Evolutionary conservation across 2,113 vertebrate genomes (phyloP).

Genomic region (Ammodramus savannarum): DNA sequence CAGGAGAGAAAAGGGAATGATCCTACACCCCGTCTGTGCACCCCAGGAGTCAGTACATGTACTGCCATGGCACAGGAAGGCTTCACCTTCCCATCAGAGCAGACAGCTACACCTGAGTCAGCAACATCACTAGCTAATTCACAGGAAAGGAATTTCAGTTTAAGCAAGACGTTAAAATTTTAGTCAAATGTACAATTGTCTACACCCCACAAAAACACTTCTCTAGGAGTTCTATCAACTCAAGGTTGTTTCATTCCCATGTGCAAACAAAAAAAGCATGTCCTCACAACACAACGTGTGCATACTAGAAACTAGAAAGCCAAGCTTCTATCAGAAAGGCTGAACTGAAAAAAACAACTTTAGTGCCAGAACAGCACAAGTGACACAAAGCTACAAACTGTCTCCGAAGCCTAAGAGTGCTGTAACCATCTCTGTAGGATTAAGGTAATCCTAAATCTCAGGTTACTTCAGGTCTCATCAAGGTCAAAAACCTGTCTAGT

Average conservation of each 20-base stretch:
- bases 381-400: neutral
- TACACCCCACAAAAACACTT: neutral
- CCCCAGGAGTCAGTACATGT: neutral
- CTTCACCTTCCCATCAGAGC: neutral
- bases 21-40: neutral
- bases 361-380: neutral
- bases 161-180: neutral
- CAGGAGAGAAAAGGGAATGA: neutral
- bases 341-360: neutral
- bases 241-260: neutral
- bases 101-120: fast-evolving
- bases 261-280: neutral
- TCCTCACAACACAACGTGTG: neutral
- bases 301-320: neutral
- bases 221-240: neutral
- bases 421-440: neutral
- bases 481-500: neutral
- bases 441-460: neutral
- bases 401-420: neutral
- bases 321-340: neutral
- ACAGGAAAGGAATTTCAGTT: neutral
- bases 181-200: neutral
- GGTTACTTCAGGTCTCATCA: neutral
- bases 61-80: neutral
- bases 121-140: fast-evolving